Percentiles rank a stretch among this genome's conserved stretches.
Evolutionary conservation across 2,888 invertebrate species (phyloP).

Genomic region (Idaea aversata): DNA sequence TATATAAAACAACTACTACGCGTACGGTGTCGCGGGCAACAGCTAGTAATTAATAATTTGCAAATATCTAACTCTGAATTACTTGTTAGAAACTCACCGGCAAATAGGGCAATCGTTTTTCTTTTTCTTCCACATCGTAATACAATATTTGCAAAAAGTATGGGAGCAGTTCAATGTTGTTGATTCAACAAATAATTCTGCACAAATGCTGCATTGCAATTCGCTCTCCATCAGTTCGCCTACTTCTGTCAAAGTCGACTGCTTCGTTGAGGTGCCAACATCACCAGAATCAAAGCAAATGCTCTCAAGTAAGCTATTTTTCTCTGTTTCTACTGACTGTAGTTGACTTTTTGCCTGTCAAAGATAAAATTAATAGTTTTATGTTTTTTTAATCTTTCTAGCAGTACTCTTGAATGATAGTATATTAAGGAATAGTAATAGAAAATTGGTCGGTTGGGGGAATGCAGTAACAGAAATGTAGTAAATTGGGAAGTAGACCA

Average conservation of each 20-base stretch:
- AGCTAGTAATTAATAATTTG: too few species aligned
- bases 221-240: slow-evolving; percentile 84
- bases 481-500: too few species aligned
- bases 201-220: slow-evolving; percentile 87
- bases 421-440: too few species aligned
- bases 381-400: too few species aligned
- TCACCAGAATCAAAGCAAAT: slow-evolving; percentile 29
- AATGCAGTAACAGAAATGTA: too few species aligned
- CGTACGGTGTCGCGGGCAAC: too few species aligned
- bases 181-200: slow-evolving; percentile 86
- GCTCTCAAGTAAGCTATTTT: slow-evolving; percentile 50
- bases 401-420: too few species aligned
- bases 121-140: slow-evolving; percentile 84
- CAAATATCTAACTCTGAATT: too few species aligned
- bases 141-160: slow-evolving; percentile 87
- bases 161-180: slow-evolving; percentile 87
- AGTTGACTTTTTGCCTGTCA: slow-evolving; percentile 55
- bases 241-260: slow-evolving; percentile 56
- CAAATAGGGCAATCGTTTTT: slow-evolving; percentile 88
- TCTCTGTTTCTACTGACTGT: slow-evolving; percentile 54
- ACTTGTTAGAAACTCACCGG: slow-evolving; percentile 45
- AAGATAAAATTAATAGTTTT: slow-evolving; percentile 5
- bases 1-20: too few species aligned
- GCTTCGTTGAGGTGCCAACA: slow-evolving; percentile 42
- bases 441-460: too few species aligned